phyloP scores from a whole-genome alignment of 1,140 invertebrate genomes.

The Drosophila navojoa region DNA sequence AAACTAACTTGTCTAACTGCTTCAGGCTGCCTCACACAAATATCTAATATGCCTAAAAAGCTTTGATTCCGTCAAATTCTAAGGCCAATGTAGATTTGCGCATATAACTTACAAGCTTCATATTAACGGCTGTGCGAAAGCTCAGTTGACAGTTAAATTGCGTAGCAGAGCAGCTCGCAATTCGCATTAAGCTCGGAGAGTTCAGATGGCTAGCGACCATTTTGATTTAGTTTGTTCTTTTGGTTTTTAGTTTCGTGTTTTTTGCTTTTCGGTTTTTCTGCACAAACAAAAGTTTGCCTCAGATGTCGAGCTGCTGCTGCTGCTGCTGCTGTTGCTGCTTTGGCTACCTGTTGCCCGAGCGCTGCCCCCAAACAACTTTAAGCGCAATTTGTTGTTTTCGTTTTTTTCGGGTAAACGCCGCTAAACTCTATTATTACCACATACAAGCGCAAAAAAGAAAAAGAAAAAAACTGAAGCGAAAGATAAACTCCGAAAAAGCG shows the following conservation, averaged over 20 bases:
- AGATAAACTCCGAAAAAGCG: constrained; percentile 36
- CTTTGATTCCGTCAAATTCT: not conserved
- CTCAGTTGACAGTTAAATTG: constrained; percentile 17
- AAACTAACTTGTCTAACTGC: too few relatives aligned
- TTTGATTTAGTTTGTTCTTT: not conserved
- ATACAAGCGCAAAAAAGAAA: constrained; percentile 26
- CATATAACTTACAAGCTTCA: constrained; percentile 12
- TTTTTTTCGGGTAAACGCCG: constrained; percentile 28
- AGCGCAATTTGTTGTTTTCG: constrained; percentile 26
- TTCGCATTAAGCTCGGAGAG: constrained; percentile 6
- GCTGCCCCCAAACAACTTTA: constrained; percentile 14
- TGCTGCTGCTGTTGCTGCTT: too few relatives aligned
- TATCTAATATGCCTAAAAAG: not conserved
- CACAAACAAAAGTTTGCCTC: constrained; percentile 23
- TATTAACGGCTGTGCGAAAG: constrained; percentile 14
- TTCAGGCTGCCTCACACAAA: too few relatives aligned
- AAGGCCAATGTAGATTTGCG: constrained; percentile 8
- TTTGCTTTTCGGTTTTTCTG: constrained; percentile 5
- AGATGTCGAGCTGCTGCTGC: constrained; percentile 3
- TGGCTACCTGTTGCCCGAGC: constrained; percentile 35
- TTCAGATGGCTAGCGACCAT: constrained; percentile 27
- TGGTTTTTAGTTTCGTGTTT: constrained; percentile 1
- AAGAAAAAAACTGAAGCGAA: constrained; percentile 20
- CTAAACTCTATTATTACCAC: constrained; percentile 42
- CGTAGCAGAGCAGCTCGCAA: constrained; percentile 2